A percentile compares a stretch with the other conserved stretches of the same genome.
phyloP scores from a whole-genome alignment of 2,888 invertebrate genomes.

The Saturnia pavonia region DNA sequence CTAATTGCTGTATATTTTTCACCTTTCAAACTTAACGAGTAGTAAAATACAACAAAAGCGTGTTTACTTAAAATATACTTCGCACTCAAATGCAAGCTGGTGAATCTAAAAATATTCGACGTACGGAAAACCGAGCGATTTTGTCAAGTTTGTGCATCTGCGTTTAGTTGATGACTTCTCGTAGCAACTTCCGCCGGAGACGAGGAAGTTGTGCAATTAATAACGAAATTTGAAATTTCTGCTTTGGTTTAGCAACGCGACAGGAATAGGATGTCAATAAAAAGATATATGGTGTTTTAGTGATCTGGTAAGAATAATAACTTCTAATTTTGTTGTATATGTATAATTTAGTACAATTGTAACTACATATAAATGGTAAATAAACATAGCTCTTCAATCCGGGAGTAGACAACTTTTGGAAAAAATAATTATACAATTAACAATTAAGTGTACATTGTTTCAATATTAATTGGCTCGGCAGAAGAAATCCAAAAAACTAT shows the following conservation, averaged over 20 bases:
- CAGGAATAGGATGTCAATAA: neutral
- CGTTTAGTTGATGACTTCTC: slow-evolving; percentile 5
- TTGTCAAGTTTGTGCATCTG: slow-evolving; percentile 7
- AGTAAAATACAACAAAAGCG: neutral
- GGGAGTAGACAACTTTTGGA: too few relatives aligned
- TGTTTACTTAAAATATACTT: neutral
- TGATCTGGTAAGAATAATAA: neutral
- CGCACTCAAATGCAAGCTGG: neutral
- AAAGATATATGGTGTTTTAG: neutral
- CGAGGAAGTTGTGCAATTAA: slow-evolving; percentile 22
- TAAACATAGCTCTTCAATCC: too few relatives aligned
- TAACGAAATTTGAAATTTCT: neutral
- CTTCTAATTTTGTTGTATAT: neutral
- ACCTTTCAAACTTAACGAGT: neutral
- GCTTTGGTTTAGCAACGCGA: neutral
- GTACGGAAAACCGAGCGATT: neutral
- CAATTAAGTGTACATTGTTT: neutral
- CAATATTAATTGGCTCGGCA: neutral
- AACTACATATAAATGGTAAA: neutral
- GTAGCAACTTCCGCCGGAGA: slow-evolving; percentile 23
- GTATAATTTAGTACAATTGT: neutral
- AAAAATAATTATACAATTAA: too few relatives aligned
- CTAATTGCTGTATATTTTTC: too few relatives aligned
- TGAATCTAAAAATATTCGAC: neutral
- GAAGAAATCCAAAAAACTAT: neutral